Percentiles rank a stretch among this genome's conserved stretches.
phyloP scores from a whole-genome alignment of 2,888 invertebrate genomes.

The Ormyrus nitidulus region DNA sequence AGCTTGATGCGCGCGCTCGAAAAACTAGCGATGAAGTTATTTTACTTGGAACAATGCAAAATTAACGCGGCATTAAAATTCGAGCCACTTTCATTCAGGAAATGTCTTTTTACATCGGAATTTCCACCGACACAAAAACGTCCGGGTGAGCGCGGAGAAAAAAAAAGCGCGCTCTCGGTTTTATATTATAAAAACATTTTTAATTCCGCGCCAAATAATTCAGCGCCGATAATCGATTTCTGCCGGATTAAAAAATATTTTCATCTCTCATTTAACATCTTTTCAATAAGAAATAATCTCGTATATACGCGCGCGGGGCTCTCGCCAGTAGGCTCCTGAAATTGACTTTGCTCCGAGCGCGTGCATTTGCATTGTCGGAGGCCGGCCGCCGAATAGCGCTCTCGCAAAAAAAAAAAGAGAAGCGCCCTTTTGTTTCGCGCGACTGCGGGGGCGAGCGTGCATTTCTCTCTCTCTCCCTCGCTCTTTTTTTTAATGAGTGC shows the following conservation, averaged over 20 bases:
- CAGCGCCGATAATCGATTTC: slow-evolving; percentile 8
- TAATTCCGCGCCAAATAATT: neutral
- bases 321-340: slow-evolving; percentile 23
- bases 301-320: neutral
- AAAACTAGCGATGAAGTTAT: too few species aligned
- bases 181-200: slow-evolving; percentile 1
- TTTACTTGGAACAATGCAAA: neutral
- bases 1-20: too few species aligned
- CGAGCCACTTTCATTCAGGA: neutral
- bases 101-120: neutral
- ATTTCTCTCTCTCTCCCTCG: slow-evolving; percentile 45
- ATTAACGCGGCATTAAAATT: neutral
- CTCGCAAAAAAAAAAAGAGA: neutral
- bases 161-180: neutral
- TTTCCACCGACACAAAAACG: neutral
- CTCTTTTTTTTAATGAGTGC: slow-evolving; percentile 58
- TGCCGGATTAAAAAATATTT: slow-evolving; percentile 14
- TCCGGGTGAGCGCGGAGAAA: too few species aligned
- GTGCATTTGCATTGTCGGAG: slow-evolving; percentile 50
- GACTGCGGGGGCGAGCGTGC: slow-evolving; percentile 16
- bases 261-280: slow-evolving; percentile 37
- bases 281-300: slow-evolving; percentile 48
- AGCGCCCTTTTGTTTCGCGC: slow-evolving; percentile 50
- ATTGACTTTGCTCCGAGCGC: slow-evolving; percentile 49
- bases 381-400: slow-evolving; percentile 39